These are phyloP conservation scores for Pollenia labialis DNA, from an alignment of 2,888 invertebrate species.

Conservation along the genomic window DNA sequence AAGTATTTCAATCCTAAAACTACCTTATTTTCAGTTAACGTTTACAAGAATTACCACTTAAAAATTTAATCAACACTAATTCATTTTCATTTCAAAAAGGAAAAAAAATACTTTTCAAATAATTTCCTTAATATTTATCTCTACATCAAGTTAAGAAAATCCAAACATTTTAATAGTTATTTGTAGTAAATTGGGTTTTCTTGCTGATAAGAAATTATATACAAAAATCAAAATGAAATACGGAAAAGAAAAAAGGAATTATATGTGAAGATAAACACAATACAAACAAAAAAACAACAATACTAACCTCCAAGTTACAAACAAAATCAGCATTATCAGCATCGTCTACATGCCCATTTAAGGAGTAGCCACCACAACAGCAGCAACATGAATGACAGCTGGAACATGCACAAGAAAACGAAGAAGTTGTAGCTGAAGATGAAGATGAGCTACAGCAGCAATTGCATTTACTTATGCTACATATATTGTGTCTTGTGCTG, in stretches of 20 bases:
- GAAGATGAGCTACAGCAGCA: slow-evolving; percentile 67
- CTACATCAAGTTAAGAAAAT: slow-evolving; percentile 40
- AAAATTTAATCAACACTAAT: background rate
- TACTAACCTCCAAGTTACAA: slow-evolving; percentile 83
- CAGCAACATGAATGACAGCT: slow-evolving; percentile 63
- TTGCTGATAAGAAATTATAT: background rate
- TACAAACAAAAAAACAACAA: slow-evolving; percentile 66
- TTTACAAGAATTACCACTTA: background rate
- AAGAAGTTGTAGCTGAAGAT: slow-evolving; percentile 32
- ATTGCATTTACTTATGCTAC: slow-evolving; percentile 57
- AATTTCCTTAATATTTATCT: slow-evolving; percentile 50
- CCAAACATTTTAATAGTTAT: slow-evolving; percentile 67
- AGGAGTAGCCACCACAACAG: slow-evolving; percentile 38
- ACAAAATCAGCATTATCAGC: slow-evolving; percentile 78
- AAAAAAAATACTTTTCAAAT: background rate
- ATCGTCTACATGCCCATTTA: slow-evolving; percentile 69
- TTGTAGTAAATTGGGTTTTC: slow-evolving; percentile 12
- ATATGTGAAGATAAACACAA: slow-evolving; percentile 29
- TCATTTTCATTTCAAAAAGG: background rate
- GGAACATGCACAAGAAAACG: slow-evolving; percentile 24
- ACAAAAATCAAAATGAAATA: slow-evolving; percentile 38
- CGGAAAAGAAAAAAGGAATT: slow-evolving; percentile 30
- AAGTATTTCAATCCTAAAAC: no score
- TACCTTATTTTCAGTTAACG: no score
- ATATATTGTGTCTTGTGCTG: slow-evolving; percentile 44